phyloP scores from a whole-genome alignment of 2,888 invertebrate genomes.

The Cheilosia variabilis region DNA sequence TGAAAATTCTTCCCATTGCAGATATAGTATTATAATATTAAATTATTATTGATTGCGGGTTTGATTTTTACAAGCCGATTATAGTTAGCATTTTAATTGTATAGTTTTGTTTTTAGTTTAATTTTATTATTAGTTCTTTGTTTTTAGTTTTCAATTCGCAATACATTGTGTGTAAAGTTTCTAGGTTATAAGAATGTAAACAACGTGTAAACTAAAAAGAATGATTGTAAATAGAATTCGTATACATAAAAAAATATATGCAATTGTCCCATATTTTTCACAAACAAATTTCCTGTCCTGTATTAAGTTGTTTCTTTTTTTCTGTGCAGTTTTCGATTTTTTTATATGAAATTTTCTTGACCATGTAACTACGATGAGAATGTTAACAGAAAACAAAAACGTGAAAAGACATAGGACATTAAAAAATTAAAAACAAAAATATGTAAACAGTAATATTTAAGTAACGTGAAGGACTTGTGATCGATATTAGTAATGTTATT shows the following conservation, averaged over 20 bases:
- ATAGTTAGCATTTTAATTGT: constrained; percentile 44
- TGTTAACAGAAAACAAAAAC: constrained; percentile 9
- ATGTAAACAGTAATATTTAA: constrained; percentile 49
- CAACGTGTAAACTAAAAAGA: constrained; percentile 41
- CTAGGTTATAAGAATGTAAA: constrained; percentile 42
- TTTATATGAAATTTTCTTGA: constrained; percentile 46
- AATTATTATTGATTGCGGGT: constrained; percentile 65
- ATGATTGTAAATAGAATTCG: constrained; percentile 68
- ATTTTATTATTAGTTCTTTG: constrained; percentile 34
- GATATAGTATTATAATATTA: constrained; percentile 69
- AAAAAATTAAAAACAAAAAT: constrained; percentile 32
- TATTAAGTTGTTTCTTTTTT: background rate
- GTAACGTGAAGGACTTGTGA: constrained; percentile 80
- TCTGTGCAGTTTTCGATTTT: background rate
- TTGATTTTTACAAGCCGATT: constrained; percentile 74
- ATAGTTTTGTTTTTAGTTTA: constrained; percentile 33
- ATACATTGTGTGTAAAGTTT: constrained; percentile 45
- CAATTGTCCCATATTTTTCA: constrained; percentile 61
- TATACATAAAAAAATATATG: constrained; percentile 40
- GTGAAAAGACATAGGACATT: constrained; percentile 49
- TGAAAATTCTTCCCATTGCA: constrained; percentile 42
- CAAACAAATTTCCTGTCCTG: constrained; percentile 14
- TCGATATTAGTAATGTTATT: constrained; percentile 80
- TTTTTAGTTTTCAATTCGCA: constrained; percentile 46
- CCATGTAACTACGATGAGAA: constrained; percentile 29